A percentile compares a stretch with the other conserved stretches of the same genome.
Evolutionary conservation across 2,113 vertebrate genomes (phyloP).

Genomic region (Callipepla squamata): DNA sequence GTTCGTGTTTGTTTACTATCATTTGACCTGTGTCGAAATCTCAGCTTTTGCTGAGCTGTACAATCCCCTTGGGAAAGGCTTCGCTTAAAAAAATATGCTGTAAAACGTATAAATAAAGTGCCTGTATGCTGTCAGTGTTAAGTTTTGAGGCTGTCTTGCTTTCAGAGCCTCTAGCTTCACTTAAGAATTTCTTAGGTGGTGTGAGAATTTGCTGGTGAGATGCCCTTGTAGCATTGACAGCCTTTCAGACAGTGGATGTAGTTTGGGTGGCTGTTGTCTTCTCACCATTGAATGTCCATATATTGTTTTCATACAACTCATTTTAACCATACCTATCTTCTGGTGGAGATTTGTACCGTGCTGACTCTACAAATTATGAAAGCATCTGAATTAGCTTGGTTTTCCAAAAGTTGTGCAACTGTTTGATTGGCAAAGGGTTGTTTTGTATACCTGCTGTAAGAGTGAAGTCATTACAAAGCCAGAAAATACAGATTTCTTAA

Average conservation of each 20-base stretch:
- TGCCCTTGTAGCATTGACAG: neutral
- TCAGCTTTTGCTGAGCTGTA: neutral
- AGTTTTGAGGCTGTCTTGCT: neutral
- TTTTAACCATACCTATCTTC: neutral
- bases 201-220: neutral
- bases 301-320: neutral
- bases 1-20: slow-evolving; percentile 41
- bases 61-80: neutral
- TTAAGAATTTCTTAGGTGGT: neutral
- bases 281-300: neutral
- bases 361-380: neutral
- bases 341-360: neutral
- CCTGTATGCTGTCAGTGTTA: neutral
- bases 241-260: neutral
- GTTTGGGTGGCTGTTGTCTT: neutral
- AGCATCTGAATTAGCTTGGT: neutral
- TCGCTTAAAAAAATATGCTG: neutral
- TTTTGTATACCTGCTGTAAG: neutral
- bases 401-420: neutral
- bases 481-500: neutral
- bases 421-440: neutral
- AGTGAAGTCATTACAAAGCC: neutral
- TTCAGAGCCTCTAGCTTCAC: neutral
- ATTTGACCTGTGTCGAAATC: slow-evolving; percentile 46
- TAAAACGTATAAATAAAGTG: neutral